Evolutionary conservation across 2,888 invertebrate species (phyloP).

Genomic region (Nasonia oneida): DNA sequence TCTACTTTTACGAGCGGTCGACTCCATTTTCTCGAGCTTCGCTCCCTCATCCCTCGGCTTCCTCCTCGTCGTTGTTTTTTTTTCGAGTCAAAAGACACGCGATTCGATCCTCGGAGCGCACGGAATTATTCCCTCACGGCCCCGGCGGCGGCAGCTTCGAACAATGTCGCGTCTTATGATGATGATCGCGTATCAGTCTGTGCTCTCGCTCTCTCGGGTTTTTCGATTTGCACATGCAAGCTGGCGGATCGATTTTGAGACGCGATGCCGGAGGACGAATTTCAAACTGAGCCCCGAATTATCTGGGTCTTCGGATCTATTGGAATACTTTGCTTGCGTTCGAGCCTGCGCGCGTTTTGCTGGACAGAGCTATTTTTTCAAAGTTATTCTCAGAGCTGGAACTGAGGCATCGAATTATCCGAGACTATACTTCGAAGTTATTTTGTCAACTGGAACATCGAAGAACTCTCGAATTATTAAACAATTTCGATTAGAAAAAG

Average conservation of each 20-base stretch:
- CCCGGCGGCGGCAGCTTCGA: neutral
- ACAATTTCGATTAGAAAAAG: neutral
- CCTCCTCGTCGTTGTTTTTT: neutral
- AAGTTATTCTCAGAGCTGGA: neutral
- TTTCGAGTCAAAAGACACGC: conserved; percentile 8
- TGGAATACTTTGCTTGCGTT: neutral
- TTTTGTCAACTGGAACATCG: too few species aligned
- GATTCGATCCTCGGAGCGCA: neutral
- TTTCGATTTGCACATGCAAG: neutral
- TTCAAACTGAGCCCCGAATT: neutral
- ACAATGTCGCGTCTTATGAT: conserved; percentile 34
- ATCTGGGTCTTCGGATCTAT: conserved; percentile 1
- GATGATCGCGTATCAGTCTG: conserved; percentile 15
- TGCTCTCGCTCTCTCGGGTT: neutral
- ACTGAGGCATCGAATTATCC: too few species aligned
- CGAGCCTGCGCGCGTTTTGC: neutral
- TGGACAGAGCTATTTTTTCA: neutral
- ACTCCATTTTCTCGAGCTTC: conserved; percentile 46
- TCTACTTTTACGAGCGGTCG: conserved; percentile 58
- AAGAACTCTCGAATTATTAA: neutral
- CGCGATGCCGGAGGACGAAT: neutral
- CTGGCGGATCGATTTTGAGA: neutral
- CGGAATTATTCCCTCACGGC: conserved; percentile 41
- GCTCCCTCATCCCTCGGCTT: neutral
- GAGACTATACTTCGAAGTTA: too few species aligned